A percentile compares a stretch with the other conserved stretches of the same genome.
phyloP scores from a whole-genome alignment of 2,113 vertebrate genomes.

The Gorilla gorilla region DNA sequence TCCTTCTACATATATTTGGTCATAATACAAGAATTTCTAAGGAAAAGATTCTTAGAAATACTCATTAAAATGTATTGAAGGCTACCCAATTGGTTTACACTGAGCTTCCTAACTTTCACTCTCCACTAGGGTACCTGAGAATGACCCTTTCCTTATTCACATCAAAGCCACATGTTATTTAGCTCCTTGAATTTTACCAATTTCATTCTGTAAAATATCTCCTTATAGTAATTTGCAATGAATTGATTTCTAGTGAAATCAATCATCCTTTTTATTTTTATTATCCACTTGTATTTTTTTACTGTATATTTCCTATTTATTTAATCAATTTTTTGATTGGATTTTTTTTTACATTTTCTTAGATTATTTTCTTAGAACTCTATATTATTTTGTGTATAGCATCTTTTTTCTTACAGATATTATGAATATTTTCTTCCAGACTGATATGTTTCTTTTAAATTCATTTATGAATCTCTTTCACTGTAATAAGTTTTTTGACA shows the following conservation, averaged over 20 bases:
- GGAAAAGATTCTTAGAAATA: background rate
- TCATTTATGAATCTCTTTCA: background rate
- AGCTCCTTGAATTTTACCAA: background rate
- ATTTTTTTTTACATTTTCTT: background rate
- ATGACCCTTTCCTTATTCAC: background rate
- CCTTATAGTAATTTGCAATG: background rate
- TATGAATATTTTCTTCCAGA: constrained; percentile 2
- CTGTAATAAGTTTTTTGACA: constrained; percentile 4
- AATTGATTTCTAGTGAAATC: background rate
- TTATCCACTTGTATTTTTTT: background rate
- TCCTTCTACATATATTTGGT: background rate
- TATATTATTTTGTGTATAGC: background rate
- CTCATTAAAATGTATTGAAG: background rate
- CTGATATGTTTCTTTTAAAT: background rate
- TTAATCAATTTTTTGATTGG: background rate
- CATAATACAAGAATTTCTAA: background rate
- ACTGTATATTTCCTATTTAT: background rate
- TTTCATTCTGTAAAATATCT: background rate
- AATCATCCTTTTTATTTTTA: constrained; percentile 1
- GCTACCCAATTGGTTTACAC: no score
- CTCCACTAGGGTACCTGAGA: accelerated
- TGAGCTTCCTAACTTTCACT: background rate
- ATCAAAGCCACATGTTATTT: background rate
- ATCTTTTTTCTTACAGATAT: background rate
- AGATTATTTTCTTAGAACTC: background rate